Base-by-base conservation (phyloP, 2,888 invertebrate species). In the Coronaproctus castanopsis region DNA sequence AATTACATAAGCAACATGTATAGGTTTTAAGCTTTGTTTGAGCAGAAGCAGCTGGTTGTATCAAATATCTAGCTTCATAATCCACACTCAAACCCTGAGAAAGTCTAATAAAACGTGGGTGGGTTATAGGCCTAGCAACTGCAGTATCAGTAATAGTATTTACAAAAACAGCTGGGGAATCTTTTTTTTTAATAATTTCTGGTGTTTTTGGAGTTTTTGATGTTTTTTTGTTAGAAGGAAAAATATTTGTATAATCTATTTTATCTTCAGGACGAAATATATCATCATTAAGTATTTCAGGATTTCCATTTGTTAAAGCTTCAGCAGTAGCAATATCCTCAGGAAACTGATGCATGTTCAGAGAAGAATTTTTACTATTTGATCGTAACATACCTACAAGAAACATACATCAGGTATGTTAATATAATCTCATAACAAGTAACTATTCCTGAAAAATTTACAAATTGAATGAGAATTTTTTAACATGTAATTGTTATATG, bases 301-400 rank as follows among this genome's bases (percentile, higher is more conserved):
- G 77, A 70, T 86, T 80, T 8, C 87, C 87, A 23, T 79, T 78
- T 2, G 83, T 80, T 60, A 80, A 75, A 54, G 77, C 77, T 69
- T 89, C 88, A 0, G 89, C 89, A 60, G 76, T 77, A 58, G 78
- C 75, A 1, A 89, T 78, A 71, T 88, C 88, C 54, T 78, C 77
- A 0, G 85, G 85, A 72, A 89, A 88, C 70, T 87, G 87, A 64
- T 82, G 80, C 82, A 87, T 83, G 64, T 77, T 79, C 54, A 68
- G 70, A 19, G 71, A 68, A 21, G 72, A 71, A 65, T 72, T 73
- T 51, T 80, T 77, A 67, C 77, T 77, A 69, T 81, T 83, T 20
- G 77, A 58, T 22, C 63, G 52, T 36, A 21, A 58, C n/a, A 62
- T 19, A 60, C 63, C 62, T 63, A 49, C 54, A 57, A 57, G 52